Conservation (phyloP, 2,888 invertebrate species). For the Tipula confusa region DNA sequence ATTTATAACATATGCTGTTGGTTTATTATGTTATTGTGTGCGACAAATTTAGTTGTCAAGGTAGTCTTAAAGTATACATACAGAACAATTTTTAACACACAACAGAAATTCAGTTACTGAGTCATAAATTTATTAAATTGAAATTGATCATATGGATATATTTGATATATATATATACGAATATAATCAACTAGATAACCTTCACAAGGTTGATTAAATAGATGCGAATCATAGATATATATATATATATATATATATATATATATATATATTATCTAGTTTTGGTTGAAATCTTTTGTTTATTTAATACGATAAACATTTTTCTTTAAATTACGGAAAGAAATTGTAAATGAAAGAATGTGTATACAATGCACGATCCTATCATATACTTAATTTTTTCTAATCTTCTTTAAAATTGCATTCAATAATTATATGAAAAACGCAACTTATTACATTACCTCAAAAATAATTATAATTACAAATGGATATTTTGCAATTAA, state of each 20-base stretch:
- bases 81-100: background rate
- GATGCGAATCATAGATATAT: background rate
- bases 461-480: background rate
- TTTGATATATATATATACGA: background rate
- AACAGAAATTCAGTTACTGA: background rate
- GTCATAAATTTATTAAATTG: background rate
- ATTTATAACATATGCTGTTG: background rate
- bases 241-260: too few species aligned
- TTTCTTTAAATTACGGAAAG: background rate
- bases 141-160: background rate
- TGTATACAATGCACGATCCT: background rate
- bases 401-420: background rate
- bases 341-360: background rate
- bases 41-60: conserved; percentile 20
- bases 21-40: background rate
- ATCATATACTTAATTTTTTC: background rate
- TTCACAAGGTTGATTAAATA: conserved; percentile 12
- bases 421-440: background rate
- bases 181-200: too few species aligned
- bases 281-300: background rate
- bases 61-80: conserved; percentile 3
- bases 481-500: background rate
- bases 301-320: background rate
- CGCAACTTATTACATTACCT: background rate
- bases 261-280: background rate